Percentiles rank a stretch among this genome's conserved stretches.
Conservation (phyloP, 1,140 invertebrate species). For the Brevipalpus yothersi region DNA sequence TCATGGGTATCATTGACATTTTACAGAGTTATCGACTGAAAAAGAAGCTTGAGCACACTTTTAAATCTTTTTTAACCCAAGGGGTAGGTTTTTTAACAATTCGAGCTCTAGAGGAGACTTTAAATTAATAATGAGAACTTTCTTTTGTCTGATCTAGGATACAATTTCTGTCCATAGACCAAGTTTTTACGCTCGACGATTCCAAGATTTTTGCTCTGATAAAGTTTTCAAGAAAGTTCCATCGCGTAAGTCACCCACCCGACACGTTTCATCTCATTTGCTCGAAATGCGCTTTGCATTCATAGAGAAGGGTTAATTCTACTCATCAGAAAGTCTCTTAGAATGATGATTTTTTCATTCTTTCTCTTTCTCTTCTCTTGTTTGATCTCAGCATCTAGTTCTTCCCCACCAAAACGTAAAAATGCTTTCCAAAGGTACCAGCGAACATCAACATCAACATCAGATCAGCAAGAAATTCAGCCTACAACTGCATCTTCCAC, state of each 20-base stretch:
- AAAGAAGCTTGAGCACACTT: slow-evolving; percentile 93
- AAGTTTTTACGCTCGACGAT: slow-evolving; percentile 85
- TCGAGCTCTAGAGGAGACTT: not conserved
- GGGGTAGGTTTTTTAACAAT: slow-evolving; percentile 37
- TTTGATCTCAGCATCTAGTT: slow-evolving; percentile 54
- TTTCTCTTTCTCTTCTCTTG: not conserved
- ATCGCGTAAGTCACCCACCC: too few species aligned
- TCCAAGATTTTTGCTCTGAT: slow-evolving; percentile 87
- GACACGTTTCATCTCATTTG: too few species aligned
- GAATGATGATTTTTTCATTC: not conserved
- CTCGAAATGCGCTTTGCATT: too few species aligned
- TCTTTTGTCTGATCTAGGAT: slow-evolving; percentile 33
- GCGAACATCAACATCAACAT: not conserved
- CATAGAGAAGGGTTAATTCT: too few species aligned
- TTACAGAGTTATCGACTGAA: slow-evolving; percentile 86
- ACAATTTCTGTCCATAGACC: slow-evolving; percentile 92
- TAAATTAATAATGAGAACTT: too few species aligned
- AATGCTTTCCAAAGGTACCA: slow-evolving; percentile 28
- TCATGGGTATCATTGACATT: slow-evolving; percentile 94
- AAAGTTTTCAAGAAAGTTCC: slow-evolving; percentile 91
- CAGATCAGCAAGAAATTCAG: not conserved
- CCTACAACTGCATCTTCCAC: not conserved
- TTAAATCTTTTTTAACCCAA: slow-evolving; percentile 92
- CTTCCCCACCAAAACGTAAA: slow-evolving; percentile 84
- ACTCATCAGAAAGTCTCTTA: too few species aligned